Base-by-base conservation (phyloP, 1,140 invertebrate species). In the Psix sp. region DNA sequence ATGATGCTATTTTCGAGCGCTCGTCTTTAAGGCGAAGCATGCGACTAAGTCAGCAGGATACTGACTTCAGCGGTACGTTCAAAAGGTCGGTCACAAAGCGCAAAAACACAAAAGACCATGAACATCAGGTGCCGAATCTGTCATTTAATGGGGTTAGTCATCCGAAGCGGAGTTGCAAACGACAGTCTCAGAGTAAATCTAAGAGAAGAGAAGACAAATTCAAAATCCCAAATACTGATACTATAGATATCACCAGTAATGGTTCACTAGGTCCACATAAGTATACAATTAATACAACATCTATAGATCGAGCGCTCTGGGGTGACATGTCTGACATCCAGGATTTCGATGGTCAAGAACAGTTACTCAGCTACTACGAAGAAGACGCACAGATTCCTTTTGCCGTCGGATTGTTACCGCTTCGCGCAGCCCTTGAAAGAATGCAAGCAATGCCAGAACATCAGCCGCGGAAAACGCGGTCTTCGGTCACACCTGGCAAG, bases 401-500 rank as follows among this genome's bases (percentile, higher is more conserved):
- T 52, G 87, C 87, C 2, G 86, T 89, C 11, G 87, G 87, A 2
- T 57, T 89, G 13, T 63, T 88, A 29, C 87, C 88, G 10, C 39
- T 88, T 3, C 78, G 86, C 26, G 86, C 86, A 13, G 87, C 87
- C 14, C 42, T 89, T 0, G 88, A 88, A 39, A 84, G 83, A 56
- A 86, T 88, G 80, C 87, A 88, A 54, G 84, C 86, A 1, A 88
- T 82, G 36, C 80, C 84, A 0, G 88, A 88, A 75, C 85, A 89
- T 73, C 88, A 88, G 9, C 87, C 88, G 3, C 73, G 87, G 3
- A 88, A 88, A 75, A 88, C 87, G 3, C 74, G 87, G 16, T 88
- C 86, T 0, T 87, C 84, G 0, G 83, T 82, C 10, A 80, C 83
- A 3, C 78, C 84, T 0, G 38, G 66, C 0, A 83, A 80, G 20